Conservation (phyloP, 2,888 invertebrate species). For the Dromius quadrimaculatus region DNA sequence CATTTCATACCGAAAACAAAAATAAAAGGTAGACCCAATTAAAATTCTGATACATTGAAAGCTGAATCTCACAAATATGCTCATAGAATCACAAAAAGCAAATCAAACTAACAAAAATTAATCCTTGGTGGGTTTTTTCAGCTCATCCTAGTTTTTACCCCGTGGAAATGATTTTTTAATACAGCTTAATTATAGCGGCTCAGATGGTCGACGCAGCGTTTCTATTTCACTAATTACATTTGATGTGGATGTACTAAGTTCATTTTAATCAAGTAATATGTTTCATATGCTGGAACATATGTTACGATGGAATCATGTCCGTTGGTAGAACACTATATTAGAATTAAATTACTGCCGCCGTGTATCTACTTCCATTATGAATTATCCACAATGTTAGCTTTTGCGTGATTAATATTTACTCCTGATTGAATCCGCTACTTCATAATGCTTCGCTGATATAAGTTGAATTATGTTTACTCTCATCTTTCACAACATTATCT, state of each 20-base stretch:
- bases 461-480: too few relatives aligned
- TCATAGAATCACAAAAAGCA: constrained; percentile 1
- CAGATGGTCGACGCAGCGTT: neutral
- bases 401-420: constrained; percentile 23
- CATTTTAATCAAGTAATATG: constrained; percentile 51
- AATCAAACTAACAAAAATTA: constrained; percentile 15
- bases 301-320: neutral
- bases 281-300: constrained; percentile 43
- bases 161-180: constrained; percentile 47
- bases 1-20: too few relatives aligned
- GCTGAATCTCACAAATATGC: neutral
- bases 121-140: constrained; percentile 7
- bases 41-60: neutral
- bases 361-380: constrained; percentile 11
- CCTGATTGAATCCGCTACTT: neutral
- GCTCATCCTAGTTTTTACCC: constrained; percentile 4
- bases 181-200: constrained; percentile 39
- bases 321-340: constrained; percentile 1
- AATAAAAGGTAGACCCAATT: neutral
- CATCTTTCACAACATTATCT: too few relatives aligned
- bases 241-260: constrained; percentile 46
- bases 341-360: constrained; percentile 34
- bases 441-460: too few relatives aligned
- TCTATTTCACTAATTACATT: constrained; percentile 50
- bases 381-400: constrained; percentile 30